Percentiles rank a stretch among this genome's conserved stretches.
These are phyloP conservation scores for Meiosimyza platycephala DNA, from an alignment of 2,888 invertebrate species.

Conservation along the genomic window DNA sequence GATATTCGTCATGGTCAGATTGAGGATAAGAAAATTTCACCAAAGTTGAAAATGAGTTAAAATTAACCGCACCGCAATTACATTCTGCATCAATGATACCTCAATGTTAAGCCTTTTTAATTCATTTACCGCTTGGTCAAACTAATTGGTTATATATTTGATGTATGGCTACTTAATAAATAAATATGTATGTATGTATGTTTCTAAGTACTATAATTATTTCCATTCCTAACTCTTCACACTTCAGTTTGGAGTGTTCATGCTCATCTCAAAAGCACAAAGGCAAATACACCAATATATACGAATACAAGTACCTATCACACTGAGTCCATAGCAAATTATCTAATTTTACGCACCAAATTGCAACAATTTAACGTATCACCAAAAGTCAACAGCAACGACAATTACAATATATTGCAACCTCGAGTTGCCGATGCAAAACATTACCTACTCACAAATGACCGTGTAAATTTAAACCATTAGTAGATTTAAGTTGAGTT, in stretches of 20 bases:
- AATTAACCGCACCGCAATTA: too few relatives aligned
- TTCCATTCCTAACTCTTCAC: background rate
- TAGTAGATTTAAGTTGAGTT: background rate
- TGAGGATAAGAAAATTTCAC: too few relatives aligned
- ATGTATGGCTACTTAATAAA: too few relatives aligned
- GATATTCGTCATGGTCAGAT: too few relatives aligned
- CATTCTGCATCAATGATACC: too few relatives aligned
- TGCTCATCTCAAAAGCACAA: background rate
- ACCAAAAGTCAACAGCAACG: constrained; percentile 20
- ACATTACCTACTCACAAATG: background rate
- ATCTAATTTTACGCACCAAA: constrained; percentile 68
- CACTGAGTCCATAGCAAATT: constrained; percentile 56
- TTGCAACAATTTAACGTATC: constrained; percentile 57
- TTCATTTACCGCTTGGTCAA: too few relatives aligned
- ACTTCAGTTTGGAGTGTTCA: constrained; percentile 8
- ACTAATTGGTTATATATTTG: too few relatives aligned
- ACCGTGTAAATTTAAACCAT: background rate
- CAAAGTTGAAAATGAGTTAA: too few relatives aligned
- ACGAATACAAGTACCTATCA: constrained; percentile 38
- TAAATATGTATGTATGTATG: too few relatives aligned
- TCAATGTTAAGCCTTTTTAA: too few relatives aligned
- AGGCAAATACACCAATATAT: background rate
- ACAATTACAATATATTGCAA: background rate
- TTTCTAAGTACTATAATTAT: too few relatives aligned
- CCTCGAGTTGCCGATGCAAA: too few relatives aligned